Evolutionary conservation across 2,113 vertebrate species (phyloP), one percentile per base, ranked within the genome.

Genomic region (Axis porcinus): DNA sequence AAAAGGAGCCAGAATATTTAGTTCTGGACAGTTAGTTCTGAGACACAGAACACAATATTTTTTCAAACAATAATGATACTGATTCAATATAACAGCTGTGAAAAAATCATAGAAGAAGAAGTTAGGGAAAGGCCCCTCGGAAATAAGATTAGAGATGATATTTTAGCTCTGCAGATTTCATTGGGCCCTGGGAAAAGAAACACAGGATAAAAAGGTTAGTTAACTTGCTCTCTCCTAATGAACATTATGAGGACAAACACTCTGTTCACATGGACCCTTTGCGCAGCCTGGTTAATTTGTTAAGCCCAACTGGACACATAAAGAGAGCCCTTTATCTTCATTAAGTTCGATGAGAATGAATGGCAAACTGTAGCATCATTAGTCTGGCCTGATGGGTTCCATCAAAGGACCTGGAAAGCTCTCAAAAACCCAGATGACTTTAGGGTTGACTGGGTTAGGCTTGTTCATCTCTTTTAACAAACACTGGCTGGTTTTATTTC

Each of bases 271-370:
- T 78, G 86, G 85, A 97, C 85, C 84, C 84, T 97, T 97, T 98
- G 82, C 27, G 97, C 67, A 98, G 97, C 86, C 84, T 95, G 95
- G 98, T 98, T 98, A 98, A 98, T 99, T 98, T 98, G 98, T 96
- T 98, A 97, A 97, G 98, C 98, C 95, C 97, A 98, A 98, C 96
- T 94, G 97, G 95, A 98, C 97, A 97, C 87, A 95, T 97, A 98
- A 98, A 98, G 93, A 95, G 91, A 98, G 86, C n/a, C 89, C 70
- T 99, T 98, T 98, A 98, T 98, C 98, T 98, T 98, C 98, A 98
- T 99, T 98, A 98, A 97, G 97, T 79, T 81, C 52, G 5, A 98
- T 95, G 95, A 98, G 96, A 98, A 98, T 98, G 96, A 98, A 98
- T 98, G 98, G 97, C 96, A 98, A 97, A 94, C 95, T 28, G 55